Base-by-base conservation (phyloP, 2,888 invertebrate species). In the Hesperia comma region DNA sequence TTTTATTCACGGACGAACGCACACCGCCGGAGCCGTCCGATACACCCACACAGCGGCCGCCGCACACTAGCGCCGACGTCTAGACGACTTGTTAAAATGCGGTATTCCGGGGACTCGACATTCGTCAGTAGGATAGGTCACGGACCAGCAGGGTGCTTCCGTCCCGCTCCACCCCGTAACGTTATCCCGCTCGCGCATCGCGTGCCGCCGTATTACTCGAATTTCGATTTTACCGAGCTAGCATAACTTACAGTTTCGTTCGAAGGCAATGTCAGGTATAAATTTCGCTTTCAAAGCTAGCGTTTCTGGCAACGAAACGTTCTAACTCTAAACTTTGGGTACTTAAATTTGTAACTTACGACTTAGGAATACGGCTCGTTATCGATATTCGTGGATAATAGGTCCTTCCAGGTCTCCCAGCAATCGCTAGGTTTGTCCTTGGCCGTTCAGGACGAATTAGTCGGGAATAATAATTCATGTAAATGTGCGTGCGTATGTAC, bases 121-220 rank as follows among this genome's bases (percentile, higher is more conserved):
- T 90, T 92, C 90, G 88, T 88, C 86, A 90, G 92, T 92, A 91
- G 92, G 92, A 92, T 92, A 92, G 92, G 92, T 92, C 92, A 91
- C 92, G 92, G 92, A 91, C 90, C 83, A 86, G 66, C 66, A 66
- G 82, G 81, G 78, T 78, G 77, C 78, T 66, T 74, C 77, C 71
- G 69, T 89, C 90, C 76, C 83, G 71, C 77, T 90, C 85, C 74
- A 62, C 71, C 84, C 19, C 69, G 74, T 76, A 73, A 68, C 69
- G 61, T 71, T 76, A 74, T 71, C 74, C 75, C 69, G 69, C 74
- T 76, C 75, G 72, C 71, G 62, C 69, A 63, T 53, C 51, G 49
- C 41, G 60, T 49, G 21, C 70, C 15, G 21, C 68, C 49, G 26
- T 21, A 55, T 55, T 63, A 68, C 43, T 51, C 72, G 68, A 88